Evolutionary conservation across 2,888 invertebrate genomes (phyloP), one percentile per base, ranked within the genome.

Genomic region (Dioctria linearis): DNA sequence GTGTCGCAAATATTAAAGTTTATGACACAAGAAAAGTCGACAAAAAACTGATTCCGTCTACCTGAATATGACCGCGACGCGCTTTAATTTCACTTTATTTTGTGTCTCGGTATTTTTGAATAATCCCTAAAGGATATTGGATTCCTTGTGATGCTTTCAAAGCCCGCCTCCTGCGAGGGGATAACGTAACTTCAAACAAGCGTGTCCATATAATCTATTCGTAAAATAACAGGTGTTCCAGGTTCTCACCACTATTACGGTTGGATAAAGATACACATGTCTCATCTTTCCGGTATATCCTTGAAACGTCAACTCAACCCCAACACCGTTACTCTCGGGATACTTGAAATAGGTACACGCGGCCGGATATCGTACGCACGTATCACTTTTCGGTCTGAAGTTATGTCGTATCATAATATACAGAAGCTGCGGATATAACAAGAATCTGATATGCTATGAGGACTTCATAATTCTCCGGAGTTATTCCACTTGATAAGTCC

Each of bases 401-500:
- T 4, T 40, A 63, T 63, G 40, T 37, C 63, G 63, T 63, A 9
- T 40, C 39, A 4, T 39, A 6, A 9, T 2, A 25, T 25, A 40
- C 39, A 25, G 25, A 6, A 37, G 37, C 37, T 40, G 5, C 40
- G 11, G 63, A 6, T 39, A 63, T 4, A 40, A 63, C 63, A 37
- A 63, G 63, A 40, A 8, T 39, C 25, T 46, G 67, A 67, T 67
- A 46, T 49, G 46, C 65, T 43, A 54, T 43, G 66, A 13, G 75
- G 66, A 63, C 71, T 51, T 59, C 73, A 80, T 75, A 80, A 80
- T 78, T 78, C 78, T 78, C 65, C 73, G 63, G 59, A 69, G 61
- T 69, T 51, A 79, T 78, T 81, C 63, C 43, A 65, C 78, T 81
- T 76, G 61, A 78, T 81, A 78, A 69, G 78, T 65, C 43, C 65